Conservation (phyloP, 2,113 vertebrate species). For the Rattus norvegicus region GRCr8 NC_086031.1:18373501-18374000, state of each 20-base stretch:
- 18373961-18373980: neutral
- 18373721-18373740: neutral
- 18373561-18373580: neutral
- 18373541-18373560: neutral
- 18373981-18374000: neutral
- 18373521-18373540: neutral
- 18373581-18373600: neutral
- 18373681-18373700: neutral
- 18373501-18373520: neutral
- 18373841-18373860: slow-evolving; percentile 61
- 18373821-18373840: slow-evolving; percentile 60
- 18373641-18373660: neutral
- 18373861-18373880: slow-evolving; percentile 73
- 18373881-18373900: slow-evolving; percentile 19
- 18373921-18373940: neutral
- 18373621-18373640: neutral
- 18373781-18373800: slow-evolving; percentile 59
- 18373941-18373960: neutral
- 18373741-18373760: neutral
- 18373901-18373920: neutral
- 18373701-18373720: neutral
- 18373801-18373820: slow-evolving; percentile 68
- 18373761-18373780: neutral
- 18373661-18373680: neutral
- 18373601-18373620: neutral